A percentile compares a stretch with the other conserved stretches of the same genome.
phyloP scores from a whole-genome alignment of 2,888 invertebrate genomes.

The Trichopoda pennipes region DNA sequence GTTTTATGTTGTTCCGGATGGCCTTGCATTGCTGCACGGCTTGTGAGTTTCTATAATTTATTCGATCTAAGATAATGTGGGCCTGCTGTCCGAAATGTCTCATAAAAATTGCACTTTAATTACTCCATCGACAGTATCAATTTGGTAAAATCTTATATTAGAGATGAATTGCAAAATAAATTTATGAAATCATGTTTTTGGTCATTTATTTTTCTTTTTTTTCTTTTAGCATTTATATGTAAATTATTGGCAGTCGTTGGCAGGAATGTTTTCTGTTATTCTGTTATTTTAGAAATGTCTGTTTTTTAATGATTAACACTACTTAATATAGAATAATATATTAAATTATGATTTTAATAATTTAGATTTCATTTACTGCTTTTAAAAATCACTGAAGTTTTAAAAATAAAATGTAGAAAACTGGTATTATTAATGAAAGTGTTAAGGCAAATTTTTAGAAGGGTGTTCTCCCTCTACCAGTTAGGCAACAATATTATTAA shows the following conservation, averaged over 20 bases:
- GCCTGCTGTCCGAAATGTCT: constrained; percentile 79
- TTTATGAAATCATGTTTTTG: constrained; percentile 62
- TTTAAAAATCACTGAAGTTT: too few species aligned
- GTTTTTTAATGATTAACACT: background rate
- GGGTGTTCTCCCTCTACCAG: too few species aligned
- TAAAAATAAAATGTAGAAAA: too few species aligned
- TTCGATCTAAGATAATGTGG: constrained; percentile 79
- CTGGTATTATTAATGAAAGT: too few species aligned
- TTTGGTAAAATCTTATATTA: constrained; percentile 78
- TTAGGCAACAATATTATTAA: too few species aligned
- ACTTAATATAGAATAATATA: too few species aligned
- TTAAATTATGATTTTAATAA: too few species aligned
- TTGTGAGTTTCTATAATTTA: constrained; percentile 76
- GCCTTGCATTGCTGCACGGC: constrained; percentile 46
- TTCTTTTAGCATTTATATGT: constrained; percentile 5
- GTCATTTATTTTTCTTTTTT: constrained; percentile 22
- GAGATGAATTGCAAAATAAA: constrained; percentile 78
- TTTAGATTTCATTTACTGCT: too few species aligned
- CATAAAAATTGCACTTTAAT: constrained; percentile 81
- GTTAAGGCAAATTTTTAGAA: too few species aligned
- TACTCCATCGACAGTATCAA: constrained; percentile 81
- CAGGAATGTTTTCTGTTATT: constrained; percentile 15
- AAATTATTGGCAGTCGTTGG: constrained; percentile 49
- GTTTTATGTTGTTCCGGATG: constrained; percentile 38
- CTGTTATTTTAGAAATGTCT: background rate